Evolutionary conservation across 2,888 invertebrate species (phyloP).

Genomic region (Nomada flava): DNA sequence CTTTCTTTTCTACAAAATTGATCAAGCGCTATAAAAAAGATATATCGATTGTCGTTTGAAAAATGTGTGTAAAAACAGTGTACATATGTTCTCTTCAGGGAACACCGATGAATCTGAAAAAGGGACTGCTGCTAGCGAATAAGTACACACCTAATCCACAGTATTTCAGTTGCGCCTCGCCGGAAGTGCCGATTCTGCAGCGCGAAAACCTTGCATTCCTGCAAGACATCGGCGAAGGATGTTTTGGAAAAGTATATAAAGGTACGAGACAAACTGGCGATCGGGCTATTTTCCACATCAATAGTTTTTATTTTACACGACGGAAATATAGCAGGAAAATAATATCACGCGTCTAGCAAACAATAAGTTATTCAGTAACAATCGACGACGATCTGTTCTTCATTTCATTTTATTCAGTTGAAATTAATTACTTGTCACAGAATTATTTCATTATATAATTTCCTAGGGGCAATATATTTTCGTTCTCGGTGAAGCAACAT

Average conservation of each 20-base stretch:
- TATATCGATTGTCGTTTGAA: neutral
- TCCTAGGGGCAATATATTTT: neutral
- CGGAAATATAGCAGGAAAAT: no score
- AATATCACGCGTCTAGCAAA: no score
- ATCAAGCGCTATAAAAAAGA: neutral
- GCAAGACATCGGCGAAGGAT: conserved; percentile 94
- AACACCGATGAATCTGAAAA: conserved; percentile 86
- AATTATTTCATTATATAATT: neutral
- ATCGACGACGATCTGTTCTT: no score
- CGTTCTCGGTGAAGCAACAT: no score
- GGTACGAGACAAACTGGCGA: conserved; percentile 85
- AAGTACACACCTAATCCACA: conserved; percentile 92
- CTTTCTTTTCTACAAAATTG: neutral
- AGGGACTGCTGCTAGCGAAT: conserved; percentile 88
- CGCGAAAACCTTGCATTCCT: conserved; percentile 89
- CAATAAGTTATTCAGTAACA: no score
- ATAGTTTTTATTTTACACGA: no score
- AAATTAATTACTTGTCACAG: neutral
- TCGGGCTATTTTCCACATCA: neutral
- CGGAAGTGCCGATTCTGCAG: conserved; percentile 87
- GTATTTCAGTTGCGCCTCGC: conserved; percentile 86
- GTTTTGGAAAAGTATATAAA: conserved; percentile 95
- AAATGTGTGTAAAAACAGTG: conserved; percentile 3
- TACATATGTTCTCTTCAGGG: conserved; percentile 84
- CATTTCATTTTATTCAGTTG: no score